Percentiles rank a stretch among this genome's conserved stretches.
Evolutionary conservation across 2,888 invertebrate species (phyloP).

Genomic region (Eutolmus rufibarbis): DNA sequence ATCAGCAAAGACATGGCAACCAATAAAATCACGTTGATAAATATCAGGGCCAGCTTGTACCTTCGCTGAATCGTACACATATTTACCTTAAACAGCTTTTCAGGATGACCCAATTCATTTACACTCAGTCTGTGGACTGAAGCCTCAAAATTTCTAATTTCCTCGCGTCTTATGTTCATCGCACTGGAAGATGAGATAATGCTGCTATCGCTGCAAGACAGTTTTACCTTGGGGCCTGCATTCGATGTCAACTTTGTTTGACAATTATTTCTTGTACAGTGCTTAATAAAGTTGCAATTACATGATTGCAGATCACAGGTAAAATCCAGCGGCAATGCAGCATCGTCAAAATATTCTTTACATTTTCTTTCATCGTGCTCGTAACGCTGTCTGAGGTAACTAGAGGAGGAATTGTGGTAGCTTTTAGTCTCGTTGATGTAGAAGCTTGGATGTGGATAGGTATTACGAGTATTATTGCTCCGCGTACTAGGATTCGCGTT

Average conservation of each 20-base stretch:
- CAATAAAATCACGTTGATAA: background rate
- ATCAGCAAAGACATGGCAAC: background rate
- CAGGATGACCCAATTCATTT: background rate
- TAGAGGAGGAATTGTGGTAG: slow-evolving; percentile 38
- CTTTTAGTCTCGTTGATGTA: slow-evolving; percentile 41
- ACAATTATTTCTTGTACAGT: background rate
- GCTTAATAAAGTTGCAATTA: background rate
- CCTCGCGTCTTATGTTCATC: background rate
- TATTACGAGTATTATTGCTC: background rate
- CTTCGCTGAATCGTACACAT: background rate
- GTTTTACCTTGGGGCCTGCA: background rate
- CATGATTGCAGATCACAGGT: background rate
- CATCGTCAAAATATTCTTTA: background rate
- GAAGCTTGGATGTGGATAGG: slow-evolving; percentile 38
- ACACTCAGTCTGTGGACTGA: background rate
- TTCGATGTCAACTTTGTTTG: background rate
- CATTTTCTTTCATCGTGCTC: background rate
- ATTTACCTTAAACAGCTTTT: slow-evolving; percentile 26
- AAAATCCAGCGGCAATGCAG: background rate
- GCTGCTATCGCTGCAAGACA: background rate
- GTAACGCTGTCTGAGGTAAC: background rate
- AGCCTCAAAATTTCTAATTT: background rate
- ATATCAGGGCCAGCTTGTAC: background rate
- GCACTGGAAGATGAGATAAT: background rate
- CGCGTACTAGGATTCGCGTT: slow-evolving; percentile 49